Evolutionary conservation across 1,140 invertebrate genomes (phyloP).

Genomic region (Drosophila pachea): DNA sequence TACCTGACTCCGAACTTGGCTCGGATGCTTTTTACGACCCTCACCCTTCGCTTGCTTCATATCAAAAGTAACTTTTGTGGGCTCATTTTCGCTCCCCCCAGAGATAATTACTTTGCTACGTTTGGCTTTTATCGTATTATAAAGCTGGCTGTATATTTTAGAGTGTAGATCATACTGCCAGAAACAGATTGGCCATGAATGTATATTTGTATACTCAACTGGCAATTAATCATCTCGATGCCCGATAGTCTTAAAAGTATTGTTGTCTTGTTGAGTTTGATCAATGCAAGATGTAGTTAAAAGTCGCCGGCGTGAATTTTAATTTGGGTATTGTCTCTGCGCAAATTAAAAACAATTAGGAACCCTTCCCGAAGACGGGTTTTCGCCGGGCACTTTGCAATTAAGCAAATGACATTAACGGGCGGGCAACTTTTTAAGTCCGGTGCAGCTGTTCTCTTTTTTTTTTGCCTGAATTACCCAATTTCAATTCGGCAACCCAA

Average conservation of each 20-base stretch:
- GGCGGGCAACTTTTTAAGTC: slow-evolving; percentile 56
- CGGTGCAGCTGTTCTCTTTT: slow-evolving; percentile 51
- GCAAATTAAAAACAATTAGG: slow-evolving; percentile 57
- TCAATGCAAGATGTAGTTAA: slow-evolving; percentile 22
- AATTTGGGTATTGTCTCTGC: slow-evolving; percentile 30
- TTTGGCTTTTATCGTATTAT: no score
- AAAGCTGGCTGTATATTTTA: no score
- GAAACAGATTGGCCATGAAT: no score
- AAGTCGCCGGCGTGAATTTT: slow-evolving; percentile 23
- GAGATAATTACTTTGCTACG: no score
- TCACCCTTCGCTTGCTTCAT: neutral
- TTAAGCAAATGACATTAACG: slow-evolving; percentile 57
- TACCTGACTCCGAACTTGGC: slow-evolving; percentile 27
- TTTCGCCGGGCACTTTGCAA: slow-evolving; percentile 41
- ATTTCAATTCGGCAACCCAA: slow-evolving; percentile 43
- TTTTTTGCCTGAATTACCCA: slow-evolving; percentile 49
- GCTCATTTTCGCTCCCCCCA: no score
- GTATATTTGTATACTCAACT: no score
- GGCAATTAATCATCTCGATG: no score
- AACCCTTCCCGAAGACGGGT: slow-evolving; percentile 34
- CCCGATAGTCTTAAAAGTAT: neutral
- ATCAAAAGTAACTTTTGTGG: slow-evolving; percentile 7
- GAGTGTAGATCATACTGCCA: no score
- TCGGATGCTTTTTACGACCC: neutral
- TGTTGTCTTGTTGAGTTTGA: neutral